phyloP scores from a whole-genome alignment of 2,888 invertebrate species.

The Drosophila nigricruria region DNA sequence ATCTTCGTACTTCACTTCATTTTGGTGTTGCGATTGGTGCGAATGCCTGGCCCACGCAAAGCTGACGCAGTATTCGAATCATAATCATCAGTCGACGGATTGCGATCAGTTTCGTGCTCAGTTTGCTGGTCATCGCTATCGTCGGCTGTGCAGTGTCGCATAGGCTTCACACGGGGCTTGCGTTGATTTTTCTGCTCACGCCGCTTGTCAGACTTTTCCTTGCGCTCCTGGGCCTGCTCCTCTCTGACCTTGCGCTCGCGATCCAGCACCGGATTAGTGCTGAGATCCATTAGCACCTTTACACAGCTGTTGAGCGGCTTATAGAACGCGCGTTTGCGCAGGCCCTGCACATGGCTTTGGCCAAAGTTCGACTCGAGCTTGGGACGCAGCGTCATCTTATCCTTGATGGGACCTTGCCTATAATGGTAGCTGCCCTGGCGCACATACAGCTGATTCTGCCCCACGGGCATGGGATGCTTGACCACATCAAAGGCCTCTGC shows the following conservation, averaged over 20 bases:
- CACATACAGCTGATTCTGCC: conserved; percentile 37
- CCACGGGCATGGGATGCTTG: conserved; percentile 20
- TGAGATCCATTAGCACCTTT: conserved; percentile 39
- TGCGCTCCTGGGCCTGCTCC: conserved; percentile 26
- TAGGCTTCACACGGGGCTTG: conserved; percentile 19
- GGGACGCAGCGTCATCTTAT: conserved; percentile 53
- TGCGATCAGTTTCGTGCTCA: neutral
- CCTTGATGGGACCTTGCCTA: conserved; percentile 31
- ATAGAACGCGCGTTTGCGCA: conserved; percentile 34
- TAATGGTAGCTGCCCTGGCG: conserved; percentile 38
- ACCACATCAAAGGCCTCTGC: conserved; percentile 53
- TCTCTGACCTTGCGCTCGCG: conserved; percentile 38
- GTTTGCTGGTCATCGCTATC: conserved; percentile 26
- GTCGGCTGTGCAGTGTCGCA: conserved; percentile 40
- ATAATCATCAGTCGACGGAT: neutral
- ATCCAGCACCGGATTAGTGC: conserved; percentile 41
- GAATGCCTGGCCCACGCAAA: conserved; percentile 17
- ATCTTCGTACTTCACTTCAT: conserved; percentile 5
- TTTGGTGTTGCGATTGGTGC: conserved; percentile 36
- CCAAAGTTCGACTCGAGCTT: conserved; percentile 53
- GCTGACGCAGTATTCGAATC: neutral
- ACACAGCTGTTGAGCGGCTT: conserved; percentile 34
- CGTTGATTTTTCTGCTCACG: conserved; percentile 32
- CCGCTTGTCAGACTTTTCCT: conserved; percentile 25
- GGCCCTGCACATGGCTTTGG: conserved; percentile 42